These are phyloP conservation scores for Eulemur mongoz DNA, from an alignment of 2,797 vertebrate species.

Conservation along the genomic window DNA sequence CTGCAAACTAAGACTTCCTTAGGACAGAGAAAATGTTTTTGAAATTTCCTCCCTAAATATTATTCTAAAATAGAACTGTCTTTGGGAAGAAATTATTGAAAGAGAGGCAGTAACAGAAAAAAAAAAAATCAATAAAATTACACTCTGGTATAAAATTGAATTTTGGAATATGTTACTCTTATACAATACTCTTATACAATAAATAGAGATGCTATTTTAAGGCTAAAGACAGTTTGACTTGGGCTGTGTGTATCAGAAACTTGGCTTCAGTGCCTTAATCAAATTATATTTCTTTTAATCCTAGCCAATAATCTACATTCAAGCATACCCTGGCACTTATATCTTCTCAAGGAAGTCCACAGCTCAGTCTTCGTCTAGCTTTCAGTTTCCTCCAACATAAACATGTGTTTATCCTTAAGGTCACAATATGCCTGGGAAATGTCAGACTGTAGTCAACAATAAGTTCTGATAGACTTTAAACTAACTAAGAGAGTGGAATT, in stretches of 20 bases:
- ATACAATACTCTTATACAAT: not conserved
- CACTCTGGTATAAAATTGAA: not conserved
- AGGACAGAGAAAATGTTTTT: not conserved
- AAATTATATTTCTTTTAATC: not conserved
- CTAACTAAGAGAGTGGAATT: not conserved
- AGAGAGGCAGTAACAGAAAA: not conserved
- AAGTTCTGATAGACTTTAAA: not conserved
- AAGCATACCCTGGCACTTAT: not conserved
- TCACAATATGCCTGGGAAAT: not conserved
- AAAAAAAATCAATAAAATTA: conserved; percentile 28
- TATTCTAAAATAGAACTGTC: conserved; percentile 5
- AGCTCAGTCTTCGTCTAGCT: not conserved
- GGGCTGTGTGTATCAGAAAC: not conserved
- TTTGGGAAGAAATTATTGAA: not conserved
- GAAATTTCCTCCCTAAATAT: not conserved
- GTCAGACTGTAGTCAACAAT: not conserved
- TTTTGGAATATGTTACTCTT: not conserved
- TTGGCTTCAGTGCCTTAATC: not conserved
- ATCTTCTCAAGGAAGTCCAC: not conserved
- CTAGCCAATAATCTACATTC: not conserved
- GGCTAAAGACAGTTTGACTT: not conserved
- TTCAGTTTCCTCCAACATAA: not conserved
- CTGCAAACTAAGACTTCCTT: conserved; percentile 9
- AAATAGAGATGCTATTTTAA: conserved; percentile 19
- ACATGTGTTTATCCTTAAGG: not conserved